Evolutionary conservation across 2,113 vertebrate species (phyloP).

Genomic region (Camarhynchus parvulus): DNA sequence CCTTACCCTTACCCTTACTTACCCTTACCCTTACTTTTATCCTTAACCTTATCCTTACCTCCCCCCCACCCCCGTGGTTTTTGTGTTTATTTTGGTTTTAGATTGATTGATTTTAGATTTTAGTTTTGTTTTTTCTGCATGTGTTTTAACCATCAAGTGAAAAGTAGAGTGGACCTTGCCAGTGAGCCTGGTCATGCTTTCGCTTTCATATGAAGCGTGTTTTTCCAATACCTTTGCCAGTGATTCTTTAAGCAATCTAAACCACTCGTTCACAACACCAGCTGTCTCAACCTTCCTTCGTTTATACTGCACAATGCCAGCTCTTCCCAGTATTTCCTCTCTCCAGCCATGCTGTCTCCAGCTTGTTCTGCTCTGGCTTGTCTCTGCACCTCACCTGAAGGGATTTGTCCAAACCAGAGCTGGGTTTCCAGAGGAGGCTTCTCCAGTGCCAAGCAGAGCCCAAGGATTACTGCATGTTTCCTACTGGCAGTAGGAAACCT

Average conservation of each 20-base stretch:
- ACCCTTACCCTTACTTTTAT: too few species aligned
- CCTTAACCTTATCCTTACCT: not conserved
- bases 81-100: not conserved
- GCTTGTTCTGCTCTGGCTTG: not conserved
- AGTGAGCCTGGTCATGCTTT: not conserved
- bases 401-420: rapidly evolving
- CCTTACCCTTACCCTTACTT: not conserved
- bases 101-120: not conserved
- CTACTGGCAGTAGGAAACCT: rapidly evolving
- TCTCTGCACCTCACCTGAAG: not conserved
- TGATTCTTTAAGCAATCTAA: not conserved
- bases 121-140: not conserved
- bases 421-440: rapidly evolving
- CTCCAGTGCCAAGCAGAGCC: not conserved
- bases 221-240: not conserved
- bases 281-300: not conserved
- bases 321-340: not conserved
- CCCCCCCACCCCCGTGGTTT: too few species aligned
- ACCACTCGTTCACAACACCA: not conserved
- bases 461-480: not conserved
- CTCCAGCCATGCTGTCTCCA: not conserved
- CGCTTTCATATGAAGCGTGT: not conserved
- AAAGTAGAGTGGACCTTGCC: not conserved
- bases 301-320: not conserved
- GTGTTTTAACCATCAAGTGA: not conserved